These are phyloP conservation scores for Heliothis subflexa DNA, from an alignment of 1,140 invertebrate species.

Conservation along the genomic window DNA sequence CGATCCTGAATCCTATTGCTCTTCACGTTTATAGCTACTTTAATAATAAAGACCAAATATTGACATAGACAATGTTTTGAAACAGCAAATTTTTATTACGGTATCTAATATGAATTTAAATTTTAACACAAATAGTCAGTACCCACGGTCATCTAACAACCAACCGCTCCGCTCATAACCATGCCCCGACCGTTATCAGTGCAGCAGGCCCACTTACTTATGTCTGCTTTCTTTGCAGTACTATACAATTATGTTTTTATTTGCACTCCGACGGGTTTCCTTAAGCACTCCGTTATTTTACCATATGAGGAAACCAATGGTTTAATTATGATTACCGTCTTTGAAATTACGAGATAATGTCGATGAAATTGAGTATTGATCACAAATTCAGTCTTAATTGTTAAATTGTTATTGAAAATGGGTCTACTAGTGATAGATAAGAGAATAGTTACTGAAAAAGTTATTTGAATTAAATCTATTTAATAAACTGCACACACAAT, in stretches of 20 bases:
- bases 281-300: constrained; percentile 42
- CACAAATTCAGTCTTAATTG: too few relatives aligned
- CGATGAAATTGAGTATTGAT: neutral
- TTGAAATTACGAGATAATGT: neutral
- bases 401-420: too few relatives aligned
- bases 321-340: constrained; percentile 10
- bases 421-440: too few relatives aligned
- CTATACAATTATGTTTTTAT: constrained; percentile 46
- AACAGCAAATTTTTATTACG: too few relatives aligned
- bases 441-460: too few relatives aligned
- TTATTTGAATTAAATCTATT: too few relatives aligned
- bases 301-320: constrained; percentile 21
- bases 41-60: too few relatives aligned
- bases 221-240: constrained; percentile 42
- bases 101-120: too few relatives aligned
- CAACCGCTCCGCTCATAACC: constrained; percentile 1
- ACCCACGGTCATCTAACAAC: neutral
- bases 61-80: too few relatives aligned
- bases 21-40: too few relatives aligned
- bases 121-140: neutral
- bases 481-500: too few relatives aligned
- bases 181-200: constrained; percentile 1
- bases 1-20: too few relatives aligned
- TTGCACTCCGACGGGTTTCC: constrained; percentile 43
- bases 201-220: constrained; percentile 37